Conservation (phyloP, 2,888 invertebrate species). For the Idaea aversata region DNA sequence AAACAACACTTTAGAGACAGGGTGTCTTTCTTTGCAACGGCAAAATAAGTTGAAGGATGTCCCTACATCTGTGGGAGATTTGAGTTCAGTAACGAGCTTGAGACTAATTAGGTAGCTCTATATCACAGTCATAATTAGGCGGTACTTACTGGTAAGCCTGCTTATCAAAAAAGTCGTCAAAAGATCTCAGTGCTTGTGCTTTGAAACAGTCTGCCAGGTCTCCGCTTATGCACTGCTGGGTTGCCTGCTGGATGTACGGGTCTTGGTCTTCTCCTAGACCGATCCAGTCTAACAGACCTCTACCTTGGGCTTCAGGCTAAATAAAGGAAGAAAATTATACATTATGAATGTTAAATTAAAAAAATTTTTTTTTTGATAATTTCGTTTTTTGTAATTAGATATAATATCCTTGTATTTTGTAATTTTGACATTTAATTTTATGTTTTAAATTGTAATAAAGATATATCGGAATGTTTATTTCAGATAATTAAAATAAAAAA, state of each 20-base stretch:
- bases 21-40: no score
- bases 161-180: conserved; percentile 89
- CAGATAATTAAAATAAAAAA: no score
- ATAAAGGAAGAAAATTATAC: conserved; percentile 18
- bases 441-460: no score
- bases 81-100: background rate
- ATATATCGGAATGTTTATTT: no score
- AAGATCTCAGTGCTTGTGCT: conserved; percentile 86
- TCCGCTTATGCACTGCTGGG: conserved; percentile 87
- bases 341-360: background rate
- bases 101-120: background rate
- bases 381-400: no score
- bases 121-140: background rate
- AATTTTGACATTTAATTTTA: no score
- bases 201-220: conserved; percentile 93
- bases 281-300: conserved; percentile 88
- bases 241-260: conserved; percentile 87
- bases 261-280: conserved; percentile 89
- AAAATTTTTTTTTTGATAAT: no score
- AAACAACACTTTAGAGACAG: no score
- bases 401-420: no score
- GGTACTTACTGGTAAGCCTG: conserved; percentile 75
- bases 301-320: conserved; percentile 81
- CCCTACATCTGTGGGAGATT: no score
- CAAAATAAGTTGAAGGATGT: no score